A percentile compares a stretch with the other conserved stretches of the same genome.
Evolutionary conservation across 2,888 invertebrate genomes (phyloP).

Genomic region (Eupithecia inturbata): DNA sequence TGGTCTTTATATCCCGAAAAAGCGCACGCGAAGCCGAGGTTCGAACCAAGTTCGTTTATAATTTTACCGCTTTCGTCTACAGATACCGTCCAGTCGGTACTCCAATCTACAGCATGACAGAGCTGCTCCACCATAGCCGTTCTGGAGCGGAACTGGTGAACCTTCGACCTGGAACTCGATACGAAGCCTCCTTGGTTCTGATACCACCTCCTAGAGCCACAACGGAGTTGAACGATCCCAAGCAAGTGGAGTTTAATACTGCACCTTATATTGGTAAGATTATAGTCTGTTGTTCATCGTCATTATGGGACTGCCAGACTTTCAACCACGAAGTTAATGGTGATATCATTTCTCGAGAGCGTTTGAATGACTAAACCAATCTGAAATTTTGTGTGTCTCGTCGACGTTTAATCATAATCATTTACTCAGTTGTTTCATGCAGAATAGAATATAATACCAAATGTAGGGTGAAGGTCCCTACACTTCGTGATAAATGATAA

Average conservation of each 20-base stretch:
- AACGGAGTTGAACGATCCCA: slow-evolving; percentile 90
- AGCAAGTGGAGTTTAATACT: slow-evolving; percentile 88
- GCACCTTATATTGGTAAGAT: slow-evolving; percentile 86
- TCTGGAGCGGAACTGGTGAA: slow-evolving; percentile 91
- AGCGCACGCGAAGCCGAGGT: too few relatives aligned
- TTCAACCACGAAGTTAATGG: background rate
- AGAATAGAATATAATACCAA: too few relatives aligned
- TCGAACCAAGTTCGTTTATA: too few relatives aligned
- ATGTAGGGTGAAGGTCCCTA: too few relatives aligned
- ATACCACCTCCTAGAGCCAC: slow-evolving; percentile 92
- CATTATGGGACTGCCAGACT: background rate
- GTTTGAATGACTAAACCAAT: background rate
- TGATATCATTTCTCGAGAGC: background rate
- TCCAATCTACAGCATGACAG: slow-evolving; percentile 93
- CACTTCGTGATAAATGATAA: too few relatives aligned
- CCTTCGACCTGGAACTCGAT: slow-evolving; percentile 89
- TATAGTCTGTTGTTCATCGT: background rate
- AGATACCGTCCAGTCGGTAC: slow-evolving; percentile 92
- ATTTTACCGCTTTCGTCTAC: too few relatives aligned
- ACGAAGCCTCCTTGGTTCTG: slow-evolving; percentile 92
- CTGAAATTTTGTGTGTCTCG: background rate
- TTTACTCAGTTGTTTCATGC: too few relatives aligned
- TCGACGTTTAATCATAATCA: too few relatives aligned
- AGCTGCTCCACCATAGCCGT: slow-evolving; percentile 92
- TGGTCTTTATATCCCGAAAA: too few relatives aligned